Evolutionary conservation across 1,140 invertebrate species (phyloP).

Genomic region (Platyscapa corneri): DNA sequence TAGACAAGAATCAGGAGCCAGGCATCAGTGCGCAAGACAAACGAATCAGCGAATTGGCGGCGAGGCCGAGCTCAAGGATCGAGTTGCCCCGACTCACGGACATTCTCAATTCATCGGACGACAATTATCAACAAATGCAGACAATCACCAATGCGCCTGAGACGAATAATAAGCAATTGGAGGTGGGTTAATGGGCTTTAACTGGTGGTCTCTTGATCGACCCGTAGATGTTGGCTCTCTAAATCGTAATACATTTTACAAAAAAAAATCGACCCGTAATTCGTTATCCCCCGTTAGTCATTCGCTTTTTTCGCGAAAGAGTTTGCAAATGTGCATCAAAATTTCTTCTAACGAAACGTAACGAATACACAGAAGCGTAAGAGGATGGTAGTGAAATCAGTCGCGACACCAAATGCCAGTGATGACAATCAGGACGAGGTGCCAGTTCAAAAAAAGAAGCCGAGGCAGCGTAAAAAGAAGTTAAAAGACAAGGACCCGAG

Average conservation of each 20-base stretch:
- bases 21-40: neutral
- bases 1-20: neutral
- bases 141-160: neutral
- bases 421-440: constrained; percentile 4
- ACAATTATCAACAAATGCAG: constrained; percentile 4
- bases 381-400: neutral
- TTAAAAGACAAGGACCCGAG: constrained; percentile 59
- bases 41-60: constrained; percentile 18
- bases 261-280: no score
- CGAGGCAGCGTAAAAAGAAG: constrained; percentile 41
- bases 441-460: neutral
- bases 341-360: neutral
- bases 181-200: neutral
- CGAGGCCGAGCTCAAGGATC: neutral
- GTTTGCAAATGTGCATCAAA: neutral
- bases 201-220: neutral
- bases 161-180: neutral
- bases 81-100: constrained; percentile 45
- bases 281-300: no score
- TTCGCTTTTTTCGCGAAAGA: no score
- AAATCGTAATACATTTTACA: no score
- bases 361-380: constrained; percentile 3
- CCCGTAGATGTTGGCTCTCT: no score
- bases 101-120: neutral
- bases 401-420: neutral